Conservation (phyloP, 2,888 invertebrate species). For the Calliopum simillimum region DNA sequence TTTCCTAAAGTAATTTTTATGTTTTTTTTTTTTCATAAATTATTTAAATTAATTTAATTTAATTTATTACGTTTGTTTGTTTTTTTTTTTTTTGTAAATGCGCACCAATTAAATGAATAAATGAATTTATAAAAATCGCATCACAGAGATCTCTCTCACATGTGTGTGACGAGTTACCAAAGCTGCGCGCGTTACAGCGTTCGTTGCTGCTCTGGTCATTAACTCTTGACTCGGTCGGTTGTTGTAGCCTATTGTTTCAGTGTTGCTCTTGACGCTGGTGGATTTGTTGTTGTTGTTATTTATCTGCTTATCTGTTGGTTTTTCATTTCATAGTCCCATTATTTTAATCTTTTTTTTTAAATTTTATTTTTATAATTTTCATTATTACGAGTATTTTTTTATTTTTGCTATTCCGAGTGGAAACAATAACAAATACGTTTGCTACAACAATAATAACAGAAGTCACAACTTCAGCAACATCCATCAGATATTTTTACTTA, state of each 20-base stretch:
- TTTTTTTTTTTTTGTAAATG: no score
- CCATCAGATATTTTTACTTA: no score
- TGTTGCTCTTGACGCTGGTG: not conserved
- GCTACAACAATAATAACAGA: constrained; percentile 7
- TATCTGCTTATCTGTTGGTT: constrained; percentile 6
- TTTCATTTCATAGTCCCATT: not conserved
- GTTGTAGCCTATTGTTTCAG: not conserved
- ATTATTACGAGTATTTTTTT: constrained; percentile 12
- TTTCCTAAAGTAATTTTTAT: no score
- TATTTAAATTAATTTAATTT: no score
- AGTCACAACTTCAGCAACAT: not conserved
- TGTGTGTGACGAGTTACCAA: no score
- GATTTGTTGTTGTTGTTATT: constrained; percentile 11
- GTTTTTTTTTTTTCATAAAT: no score
- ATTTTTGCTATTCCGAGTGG: constrained; percentile 14
- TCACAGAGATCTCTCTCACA: no score
- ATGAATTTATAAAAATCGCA: no score
- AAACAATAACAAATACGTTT: constrained; percentile 31
- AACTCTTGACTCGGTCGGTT: constrained; percentile 10
- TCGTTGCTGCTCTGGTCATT: constrained; percentile 20
- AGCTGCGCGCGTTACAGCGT: no score
- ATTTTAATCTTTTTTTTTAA: not conserved
- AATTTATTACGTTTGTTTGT: no score
- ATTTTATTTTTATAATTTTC: constrained; percentile 13
- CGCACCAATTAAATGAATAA: no score